Conservation (phyloP, 2,888 invertebrate species). For the Cheilosia urbana region DNA sequence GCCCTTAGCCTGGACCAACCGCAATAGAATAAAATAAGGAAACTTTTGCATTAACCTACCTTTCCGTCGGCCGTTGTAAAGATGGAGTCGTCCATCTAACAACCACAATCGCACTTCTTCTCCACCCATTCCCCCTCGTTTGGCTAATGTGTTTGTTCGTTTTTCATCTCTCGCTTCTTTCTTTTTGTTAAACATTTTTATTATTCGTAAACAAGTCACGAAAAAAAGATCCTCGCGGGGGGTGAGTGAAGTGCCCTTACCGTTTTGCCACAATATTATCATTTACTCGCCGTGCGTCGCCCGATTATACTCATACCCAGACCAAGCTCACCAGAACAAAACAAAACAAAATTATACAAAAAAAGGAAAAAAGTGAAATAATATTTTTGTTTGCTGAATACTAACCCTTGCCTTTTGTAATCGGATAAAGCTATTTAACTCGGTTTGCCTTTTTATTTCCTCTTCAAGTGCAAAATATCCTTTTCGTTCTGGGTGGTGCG, state of each 20-base stretch:
- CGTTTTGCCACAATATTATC: constrained; percentile 62
- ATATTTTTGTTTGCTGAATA: constrained; percentile 68
- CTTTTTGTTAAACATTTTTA: constrained; percentile 59
- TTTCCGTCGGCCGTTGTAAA: constrained; percentile 23
- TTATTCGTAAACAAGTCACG: constrained; percentile 68
- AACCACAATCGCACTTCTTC: background rate
- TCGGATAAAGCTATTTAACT: constrained; percentile 70
- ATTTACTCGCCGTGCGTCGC: constrained; percentile 37
- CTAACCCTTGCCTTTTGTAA: constrained; percentile 73
- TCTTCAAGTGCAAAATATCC: constrained; percentile 69
- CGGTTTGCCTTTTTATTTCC: constrained; percentile 64
- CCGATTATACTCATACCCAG: background rate
- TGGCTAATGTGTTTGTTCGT: constrained; percentile 66
- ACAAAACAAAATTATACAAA: constrained; percentile 38
- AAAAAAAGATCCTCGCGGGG: constrained; percentile 56
- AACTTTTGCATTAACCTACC: constrained; percentile 67
- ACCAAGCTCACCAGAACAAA: too few species aligned
- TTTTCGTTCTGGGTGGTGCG: constrained; percentile 30
- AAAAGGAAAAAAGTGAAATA: constrained; percentile 54
- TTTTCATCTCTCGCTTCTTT: constrained; percentile 11
- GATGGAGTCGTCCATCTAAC: constrained; percentile 1
- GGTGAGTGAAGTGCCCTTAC: constrained; percentile 37
- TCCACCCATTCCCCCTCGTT: background rate
- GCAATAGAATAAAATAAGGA: background rate
- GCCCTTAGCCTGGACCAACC: background rate